phyloP scores from a whole-genome alignment of 1,140 invertebrate species.

The Oreohelix idahoensis region DNA sequence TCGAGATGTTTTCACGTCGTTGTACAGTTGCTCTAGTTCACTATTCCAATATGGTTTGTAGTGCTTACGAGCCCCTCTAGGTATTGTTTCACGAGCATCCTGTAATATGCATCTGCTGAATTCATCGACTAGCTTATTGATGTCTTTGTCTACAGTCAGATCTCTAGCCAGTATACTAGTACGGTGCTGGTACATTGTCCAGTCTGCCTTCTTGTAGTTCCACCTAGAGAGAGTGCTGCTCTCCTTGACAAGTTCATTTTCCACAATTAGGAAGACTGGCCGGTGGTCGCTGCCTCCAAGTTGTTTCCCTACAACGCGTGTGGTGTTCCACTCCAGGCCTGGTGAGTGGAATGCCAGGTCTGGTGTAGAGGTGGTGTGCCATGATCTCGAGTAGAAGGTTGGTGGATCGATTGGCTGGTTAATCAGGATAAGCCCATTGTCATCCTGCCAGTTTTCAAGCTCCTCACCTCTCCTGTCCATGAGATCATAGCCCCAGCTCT shows the following conservation, averaged over 20 bases:
- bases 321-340: constrained; percentile 29
- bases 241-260: neutral
- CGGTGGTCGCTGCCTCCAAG: constrained; percentile 38
- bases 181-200: constrained; percentile 14
- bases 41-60: constrained; percentile 39
- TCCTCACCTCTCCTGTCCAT: neutral
- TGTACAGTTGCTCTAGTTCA: constrained; percentile 29
- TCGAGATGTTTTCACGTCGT: constrained; percentile 13
- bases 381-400: constrained; percentile 30
- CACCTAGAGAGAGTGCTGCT: constrained; percentile 20
- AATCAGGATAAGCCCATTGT: neutral
- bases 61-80: constrained; percentile 21
- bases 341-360: constrained; percentile 27
- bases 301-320: neutral
- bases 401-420: too few species aligned
- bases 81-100: constrained; percentile 30
- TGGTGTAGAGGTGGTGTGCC: constrained; percentile 37
- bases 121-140: constrained; percentile 5
- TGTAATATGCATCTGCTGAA: constrained; percentile 30
- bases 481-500: neutral
- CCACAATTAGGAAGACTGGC: neutral
- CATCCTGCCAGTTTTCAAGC: neutral
- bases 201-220: constrained; percentile 42
- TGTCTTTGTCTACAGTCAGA: neutral
- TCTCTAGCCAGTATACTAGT: neutral